Conservation (phyloP, 2,888 invertebrate species). For the Caenorhabditis imperialis region DNA sequence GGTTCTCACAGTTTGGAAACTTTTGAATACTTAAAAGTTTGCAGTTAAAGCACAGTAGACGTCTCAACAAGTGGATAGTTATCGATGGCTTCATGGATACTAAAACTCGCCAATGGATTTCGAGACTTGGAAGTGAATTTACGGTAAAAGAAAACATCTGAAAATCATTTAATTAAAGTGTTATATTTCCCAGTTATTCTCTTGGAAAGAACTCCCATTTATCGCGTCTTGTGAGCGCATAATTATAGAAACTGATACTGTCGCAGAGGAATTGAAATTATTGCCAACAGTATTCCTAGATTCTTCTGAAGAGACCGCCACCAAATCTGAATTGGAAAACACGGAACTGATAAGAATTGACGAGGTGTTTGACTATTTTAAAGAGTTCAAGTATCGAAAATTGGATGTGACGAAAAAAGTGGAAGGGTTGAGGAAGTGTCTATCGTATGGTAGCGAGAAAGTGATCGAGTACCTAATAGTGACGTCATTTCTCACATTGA, state of each 20-base stretch:
- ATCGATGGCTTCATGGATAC: constrained; percentile 37
- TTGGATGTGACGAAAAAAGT: constrained; percentile 18
- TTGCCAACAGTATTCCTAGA: constrained; percentile 27
- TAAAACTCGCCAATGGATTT: constrained; percentile 29
- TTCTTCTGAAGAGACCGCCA: neutral
- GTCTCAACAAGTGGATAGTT: constrained; percentile 44
- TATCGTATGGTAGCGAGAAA: constrained; percentile 21
- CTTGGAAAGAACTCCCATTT: constrained; percentile 33
- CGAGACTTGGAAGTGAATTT: constrained; percentile 19
- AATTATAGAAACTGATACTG: constrained; percentile 44
- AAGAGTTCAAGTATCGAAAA: constrained; percentile 25
- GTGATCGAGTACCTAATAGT: constrained; percentile 21
- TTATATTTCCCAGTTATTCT: constrained; percentile 37
- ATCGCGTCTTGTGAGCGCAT: constrained; percentile 23
- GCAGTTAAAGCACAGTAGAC: constrained; percentile 23
- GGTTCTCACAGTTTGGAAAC: too few species aligned
- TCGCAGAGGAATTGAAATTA: constrained; percentile 9
- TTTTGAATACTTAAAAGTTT: neutral
- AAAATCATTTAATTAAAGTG: too few species aligned
- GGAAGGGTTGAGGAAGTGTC: constrained; percentile 2
- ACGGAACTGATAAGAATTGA: constrained; percentile 2
- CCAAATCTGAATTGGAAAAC: constrained; percentile 9
- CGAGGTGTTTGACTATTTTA: constrained; percentile 18
- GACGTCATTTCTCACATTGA: constrained; percentile 19
- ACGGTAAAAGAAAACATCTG: constrained; percentile 11